Evolutionary conservation across 2,888 invertebrate genomes (phyloP), one percentile per base, ranked within the genome.

Genomic region (Hydriomena furcata): DNA sequence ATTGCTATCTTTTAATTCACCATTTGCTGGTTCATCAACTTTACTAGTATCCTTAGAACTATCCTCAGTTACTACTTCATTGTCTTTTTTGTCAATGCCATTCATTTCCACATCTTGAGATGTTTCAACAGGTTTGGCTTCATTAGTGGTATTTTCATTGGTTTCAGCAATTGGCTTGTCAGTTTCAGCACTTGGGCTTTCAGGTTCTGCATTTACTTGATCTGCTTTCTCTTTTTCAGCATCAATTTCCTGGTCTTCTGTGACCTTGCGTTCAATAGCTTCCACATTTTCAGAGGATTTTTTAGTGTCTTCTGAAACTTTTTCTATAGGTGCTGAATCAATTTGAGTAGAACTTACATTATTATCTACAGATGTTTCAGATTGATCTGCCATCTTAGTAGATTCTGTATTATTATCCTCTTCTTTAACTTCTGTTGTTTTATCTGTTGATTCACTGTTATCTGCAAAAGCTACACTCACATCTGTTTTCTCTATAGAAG

Each of bases 21-120:
- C 17, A 12, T 35, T 48, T 21, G 25, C 38, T 31, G n/a, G 13
- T 41, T 45, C 32, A 13, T 41, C 36, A 21, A n/a, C 10, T 23
- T 21, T 41, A 41, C 2, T 30, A 32, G 7, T 37, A 25, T 35
- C 30, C 5, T 37, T 24, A 1, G 10, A 8, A 11, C 7, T 43
- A 8, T 47, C 31, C 12, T 40, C 11, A 35, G 13, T 2, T 12
- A 13, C 30, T 5, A 25, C 8, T 41, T 51, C 28, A 41, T 38
- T 53, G 37, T 23, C n/a, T 30, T 63, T 57, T 46, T 59, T 61
- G 32, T 54, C 52, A 35, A 60, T 35, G 37, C 53, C 52, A 38
- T 17, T 42, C 5, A 41, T 50, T 37, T 46, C 43, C 35, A 45
- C 46, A 27, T 49, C 45, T 43, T 44, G 46, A 52, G 35, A 44